phyloP scores from a whole-genome alignment of 2,888 invertebrate genomes.

The Hirtodrosophila cameraria region DNA sequence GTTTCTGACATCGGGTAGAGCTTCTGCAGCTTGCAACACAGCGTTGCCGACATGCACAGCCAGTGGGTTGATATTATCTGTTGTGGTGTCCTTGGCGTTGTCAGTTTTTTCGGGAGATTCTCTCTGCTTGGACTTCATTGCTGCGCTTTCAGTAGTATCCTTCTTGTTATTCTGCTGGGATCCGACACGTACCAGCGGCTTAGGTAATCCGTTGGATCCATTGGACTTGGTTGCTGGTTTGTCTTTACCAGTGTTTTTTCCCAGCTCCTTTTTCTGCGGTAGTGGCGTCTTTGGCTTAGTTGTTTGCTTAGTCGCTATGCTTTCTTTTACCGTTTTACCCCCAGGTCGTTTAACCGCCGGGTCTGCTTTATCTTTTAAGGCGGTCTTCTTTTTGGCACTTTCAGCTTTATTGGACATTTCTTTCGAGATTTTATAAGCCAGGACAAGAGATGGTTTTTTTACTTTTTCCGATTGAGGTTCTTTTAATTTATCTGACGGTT shows the following conservation, averaged over 20 bases:
- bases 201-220: slow-evolving; percentile 35
- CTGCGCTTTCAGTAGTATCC: slow-evolving; percentile 10
- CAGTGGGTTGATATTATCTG: slow-evolving; percentile 44
- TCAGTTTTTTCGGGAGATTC: slow-evolving; percentile 38
- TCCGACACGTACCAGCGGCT: slow-evolving; percentile 13
- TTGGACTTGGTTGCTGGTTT: slow-evolving; percentile 42
- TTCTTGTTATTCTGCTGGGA: slow-evolving; percentile 44
- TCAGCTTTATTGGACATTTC: slow-evolving; percentile 60
- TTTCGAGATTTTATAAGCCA: slow-evolving; percentile 55
- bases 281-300: slow-evolving; percentile 23
- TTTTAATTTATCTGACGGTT: slow-evolving; percentile 37
- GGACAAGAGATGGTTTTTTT: slow-evolving; percentile 29
- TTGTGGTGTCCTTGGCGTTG: slow-evolving; percentile 11
- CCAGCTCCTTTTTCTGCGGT: slow-evolving; percentile 20
- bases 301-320: slow-evolving; percentile 43
- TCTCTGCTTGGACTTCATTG: slow-evolving; percentile 15
- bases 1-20: slow-evolving; percentile 57
- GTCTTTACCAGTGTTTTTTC: slow-evolving; percentile 11
- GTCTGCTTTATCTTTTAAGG: slow-evolving; percentile 54
- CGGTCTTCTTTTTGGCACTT: slow-evolving; percentile 83
- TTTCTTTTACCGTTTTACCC: slow-evolving; percentile 48
- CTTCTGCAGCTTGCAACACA: slow-evolving; percentile 69
- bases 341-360: slow-evolving; percentile 45
- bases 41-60: slow-evolving; percentile 69
- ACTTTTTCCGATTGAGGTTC: slow-evolving; percentile 14